Conservation (phyloP, 2,888 invertebrate species). For the Abrostola tripartita region DNA sequence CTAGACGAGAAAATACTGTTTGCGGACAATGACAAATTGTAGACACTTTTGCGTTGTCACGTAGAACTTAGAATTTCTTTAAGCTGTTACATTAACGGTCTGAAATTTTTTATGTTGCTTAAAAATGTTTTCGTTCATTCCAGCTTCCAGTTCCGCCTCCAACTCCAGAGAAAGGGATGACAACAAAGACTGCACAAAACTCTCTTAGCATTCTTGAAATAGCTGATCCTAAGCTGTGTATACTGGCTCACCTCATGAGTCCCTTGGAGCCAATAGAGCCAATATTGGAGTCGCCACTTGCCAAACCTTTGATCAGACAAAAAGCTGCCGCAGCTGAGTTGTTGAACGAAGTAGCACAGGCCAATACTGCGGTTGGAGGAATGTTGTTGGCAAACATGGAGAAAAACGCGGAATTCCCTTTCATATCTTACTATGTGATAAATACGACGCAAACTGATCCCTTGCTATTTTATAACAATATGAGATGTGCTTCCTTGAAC, state of each 20-base stretch:
- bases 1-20: conserved; percentile 27
- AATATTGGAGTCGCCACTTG: conserved; percentile 94
- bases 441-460: conserved; percentile 96
- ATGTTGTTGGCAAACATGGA: conserved; percentile 97
- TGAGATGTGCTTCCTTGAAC: conserved; percentile 94
- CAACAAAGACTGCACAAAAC: conserved; percentile 89
- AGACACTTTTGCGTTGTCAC: conserved; percentile 24
- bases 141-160: conserved; percentile 90
- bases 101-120: not conserved
- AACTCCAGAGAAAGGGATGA: conserved; percentile 89
- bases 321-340: conserved; percentile 93
- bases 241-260: conserved; percentile 96
- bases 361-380: conserved; percentile 92
- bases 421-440: conserved; percentile 96
- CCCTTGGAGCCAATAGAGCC: conserved; percentile 95
- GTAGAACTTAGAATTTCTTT: conserved; percentile 20
- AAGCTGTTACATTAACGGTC: not conserved
- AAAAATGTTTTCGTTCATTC: conserved; percentile 45
- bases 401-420: conserved; percentile 96
- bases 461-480: conserved; percentile 94
- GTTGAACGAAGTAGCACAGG: conserved; percentile 92
- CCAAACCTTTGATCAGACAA: conserved; percentile 93
- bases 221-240: conserved; percentile 96
- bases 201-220: conserved; percentile 93
- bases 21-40: conserved; percentile 39